Evolutionary conservation across 1,140 invertebrate genomes (phyloP), one percentile per base, ranked within the genome.

Genomic region (Marisa cornuarietis): DNA sequence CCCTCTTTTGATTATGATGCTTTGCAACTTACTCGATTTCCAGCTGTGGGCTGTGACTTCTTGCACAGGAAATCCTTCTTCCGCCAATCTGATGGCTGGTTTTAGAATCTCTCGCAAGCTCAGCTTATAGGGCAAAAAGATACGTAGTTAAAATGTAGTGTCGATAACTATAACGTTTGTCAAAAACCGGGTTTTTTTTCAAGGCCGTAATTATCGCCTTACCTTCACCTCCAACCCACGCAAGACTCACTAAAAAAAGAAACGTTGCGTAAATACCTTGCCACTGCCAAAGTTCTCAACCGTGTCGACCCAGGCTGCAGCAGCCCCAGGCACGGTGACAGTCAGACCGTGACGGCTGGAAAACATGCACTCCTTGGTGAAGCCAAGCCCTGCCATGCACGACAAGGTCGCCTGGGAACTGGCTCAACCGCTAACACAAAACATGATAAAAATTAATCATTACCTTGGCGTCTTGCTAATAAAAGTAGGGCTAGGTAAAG

Each of bases 11-110:
- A 42, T 42, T 42, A 42, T 42, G 31, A 81, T 84, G 14, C 78
- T 69, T 10, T 77, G 51, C 80, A 11, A 82, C 65, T 42, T 85
- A 89, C 88, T 82, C 69, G 87, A 79, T 31, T 85, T 76, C 91
- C 91, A 91, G 22, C 68, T 63, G 18, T 84, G 31, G 10, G 90
- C 88, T 42, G 85, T 79, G 1, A 85, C 72, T 79, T 87, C 71
- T 68, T 87, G 85, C 1, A 92, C 90, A 51, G 90, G 90, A 81
- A 88, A 90, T 14, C 91, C 91, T 42, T 85, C 80, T 82, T 91
- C 90, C 51, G 91, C 91, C 66, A 91, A 78, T 14, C 83, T 63
- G 13, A 91, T 90, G 16, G 90, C 90, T 42, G 91, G 91, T 31
- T 82, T 63, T 68, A 90, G 75, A 63, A 86, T 79, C 72, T 88